Base-by-base conservation (phyloP, 1,140 invertebrate genomes). In the Monochamus saltuarius region DNA sequence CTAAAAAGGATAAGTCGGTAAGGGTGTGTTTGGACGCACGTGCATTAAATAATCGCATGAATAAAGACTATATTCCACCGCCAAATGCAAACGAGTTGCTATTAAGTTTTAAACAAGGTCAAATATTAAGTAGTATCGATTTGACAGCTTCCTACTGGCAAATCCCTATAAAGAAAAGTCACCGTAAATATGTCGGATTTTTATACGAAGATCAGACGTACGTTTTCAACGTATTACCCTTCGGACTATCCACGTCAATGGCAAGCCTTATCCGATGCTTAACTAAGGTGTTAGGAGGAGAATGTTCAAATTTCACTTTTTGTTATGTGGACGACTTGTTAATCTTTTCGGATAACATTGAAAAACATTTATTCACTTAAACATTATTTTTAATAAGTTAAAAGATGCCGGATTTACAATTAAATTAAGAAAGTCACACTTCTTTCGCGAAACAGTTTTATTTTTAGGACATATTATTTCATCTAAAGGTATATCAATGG, bases 271-370 rank as follows among this genome's bases (percentile, higher is more conserved):
- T 35, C 10, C 35, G 17, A 37, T 52, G 50, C 11, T 38, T 52
- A 17, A 52, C 22, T 35, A n/a, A 11, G 8, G 37, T 52, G 7
- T 35, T 52, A n/a, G 50, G 50, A 14, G 29, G n/a, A n/a, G 35
- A 52, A 52, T 52, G 11, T 14, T 11, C 17, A 14, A 17, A 52
- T 22, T 37, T 29, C 14, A 52, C 17, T 13, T 52, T n/a, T 10
- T 19, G 22, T 10, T 52, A 52, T 52, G 50, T 52, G 9, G 50
- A 52, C 10, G 50, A 37, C 16, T 13, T 65, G 74, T 10, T 47
- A 47, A 19, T 47, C 17, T 19, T 16, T 47, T n/a, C 45, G 17
- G 17, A 29, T 22, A 47, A 29, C 22, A 29, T 29, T 29, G 22
- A 29, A 29, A 29, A 29, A 29, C 22, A 29, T 29, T 29, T 29